phyloP scores from a whole-genome alignment of 2,888 invertebrate genomes.

The Ectemnius lituratus region DNA sequence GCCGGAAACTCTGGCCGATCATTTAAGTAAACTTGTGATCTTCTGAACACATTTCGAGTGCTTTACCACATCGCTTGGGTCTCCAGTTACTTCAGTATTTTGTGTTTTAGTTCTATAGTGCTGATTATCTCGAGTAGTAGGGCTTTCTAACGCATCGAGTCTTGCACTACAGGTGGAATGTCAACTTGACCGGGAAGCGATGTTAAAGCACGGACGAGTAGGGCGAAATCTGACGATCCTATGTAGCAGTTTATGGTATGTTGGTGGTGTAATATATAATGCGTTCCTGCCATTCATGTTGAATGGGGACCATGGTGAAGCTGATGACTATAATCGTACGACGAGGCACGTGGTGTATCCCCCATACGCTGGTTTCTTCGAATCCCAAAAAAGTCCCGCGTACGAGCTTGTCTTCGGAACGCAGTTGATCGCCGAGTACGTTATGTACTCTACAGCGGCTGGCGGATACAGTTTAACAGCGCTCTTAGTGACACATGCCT shows the following conservation, averaged over 20 bases:
- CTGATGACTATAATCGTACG: conserved; percentile 47
- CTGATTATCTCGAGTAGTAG: no score
- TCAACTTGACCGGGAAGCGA: conserved; percentile 32
- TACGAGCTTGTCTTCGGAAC: conserved; percentile 54
- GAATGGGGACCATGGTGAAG: conserved; percentile 30
- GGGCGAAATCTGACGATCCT: conserved; percentile 50
- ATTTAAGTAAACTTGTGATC: no score
- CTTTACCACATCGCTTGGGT: no score
- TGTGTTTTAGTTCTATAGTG: no score
- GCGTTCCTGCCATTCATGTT: conserved; percentile 37
- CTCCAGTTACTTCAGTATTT: no score
- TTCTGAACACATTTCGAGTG: no score
- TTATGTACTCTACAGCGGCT: conserved; percentile 42
- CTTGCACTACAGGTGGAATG: conserved; percentile 31
- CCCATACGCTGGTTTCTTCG: conserved; percentile 37
- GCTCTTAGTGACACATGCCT: conserved; percentile 53
- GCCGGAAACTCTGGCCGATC: no score
- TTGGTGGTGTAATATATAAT: conserved; percentile 46
- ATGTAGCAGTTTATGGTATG: conserved; percentile 47
- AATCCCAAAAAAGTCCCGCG: conserved; percentile 47
- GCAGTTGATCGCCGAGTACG: conserved; percentile 39
- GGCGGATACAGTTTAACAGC: conserved; percentile 50
- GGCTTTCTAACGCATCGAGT: neutral
- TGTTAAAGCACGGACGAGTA: conserved; percentile 40
- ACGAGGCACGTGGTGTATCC: conserved; percentile 53